Base-by-base conservation (phyloP, 2,113 vertebrate genomes). In the Suricata suricatta region DNA sequence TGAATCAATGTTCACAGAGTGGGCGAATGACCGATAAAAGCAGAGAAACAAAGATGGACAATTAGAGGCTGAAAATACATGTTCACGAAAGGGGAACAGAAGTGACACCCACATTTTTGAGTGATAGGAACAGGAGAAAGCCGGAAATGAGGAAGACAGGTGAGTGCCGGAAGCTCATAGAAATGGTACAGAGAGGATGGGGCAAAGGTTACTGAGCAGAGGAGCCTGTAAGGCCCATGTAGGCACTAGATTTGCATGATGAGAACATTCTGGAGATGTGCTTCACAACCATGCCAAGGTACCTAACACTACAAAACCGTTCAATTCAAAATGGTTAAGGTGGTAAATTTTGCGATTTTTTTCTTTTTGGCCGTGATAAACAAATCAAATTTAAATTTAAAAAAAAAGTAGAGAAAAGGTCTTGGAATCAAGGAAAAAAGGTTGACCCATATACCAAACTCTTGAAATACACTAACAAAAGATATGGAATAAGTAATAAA, bases 211-310 rank as follows among this genome's bases (percentile, higher is more conserved):
- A 44, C 0, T 29, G 29, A 4, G 29, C 35, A 44, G 66, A 50
- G 33, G 7, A 71, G 23, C 7, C 1, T 0, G 1, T 2, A 41
- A 44, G 27, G 27, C 2, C 14, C 41, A 31, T 21, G 12, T 3
- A 23, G 27, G 23, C 25, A 5, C 19, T 25, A 21, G 52, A 41
- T 3, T 2, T 38, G 31, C 50, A 63, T 50, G 47, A 57, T 5
- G 54, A 54, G 31, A 64, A 54, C 0, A 31, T 41, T 44, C 66
- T 31, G 8, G n/a, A 17, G 16, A 17, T 27, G 12, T 52, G 27
- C 16, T 72, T 66, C 35, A 71, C 6, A 41, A 44, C 44, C 33
- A 4, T 1, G n/a, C 31, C 38, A 68, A 38, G 0, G 1, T 13
- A 50, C 12, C 60, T 52, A 2, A 81, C 1, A 3, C 13, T 5